Evolutionary conservation across 2,888 invertebrate species (phyloP).

Genomic region (Pherbina coryleti): DNA sequence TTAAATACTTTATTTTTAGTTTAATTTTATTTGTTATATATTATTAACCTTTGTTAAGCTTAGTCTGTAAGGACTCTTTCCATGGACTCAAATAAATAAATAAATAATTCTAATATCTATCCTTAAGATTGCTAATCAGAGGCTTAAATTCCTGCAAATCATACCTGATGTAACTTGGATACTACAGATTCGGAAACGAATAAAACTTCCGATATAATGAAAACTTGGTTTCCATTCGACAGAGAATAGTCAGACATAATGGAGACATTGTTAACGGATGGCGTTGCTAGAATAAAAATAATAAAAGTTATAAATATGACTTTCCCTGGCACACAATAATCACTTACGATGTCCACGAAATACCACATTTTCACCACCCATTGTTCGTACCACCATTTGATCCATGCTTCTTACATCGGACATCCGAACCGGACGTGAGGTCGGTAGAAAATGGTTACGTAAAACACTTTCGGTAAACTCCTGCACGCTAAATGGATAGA

Average conservation of each 20-base stretch:
- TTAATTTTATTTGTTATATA: too few species aligned
- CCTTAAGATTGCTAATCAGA: too few species aligned
- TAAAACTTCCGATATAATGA: conserved; percentile 74
- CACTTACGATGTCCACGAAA: conserved; percentile 74
- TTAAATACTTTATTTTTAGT: too few species aligned
- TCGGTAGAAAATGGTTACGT: conserved; percentile 75
- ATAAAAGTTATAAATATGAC: background rate
- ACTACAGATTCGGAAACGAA: conserved; percentile 76
- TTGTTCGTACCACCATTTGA: conserved; percentile 72
- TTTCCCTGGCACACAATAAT: background rate
- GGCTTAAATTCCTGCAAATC: background rate
- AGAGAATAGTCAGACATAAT: conserved; percentile 75
- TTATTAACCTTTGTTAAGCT: too few species aligned
- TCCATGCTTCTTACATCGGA: conserved; percentile 71
- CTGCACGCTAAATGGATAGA: conserved; percentile 77
- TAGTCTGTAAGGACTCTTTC: too few species aligned
- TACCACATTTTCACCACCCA: conserved; percentile 73
- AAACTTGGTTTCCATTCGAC: conserved; percentile 75
- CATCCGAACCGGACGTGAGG: conserved; percentile 72
- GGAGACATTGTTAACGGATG: conserved; percentile 74
- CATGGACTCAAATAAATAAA: too few species aligned
- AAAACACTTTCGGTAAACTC: conserved; percentile 76
- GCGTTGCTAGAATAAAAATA: conserved; percentile 65
- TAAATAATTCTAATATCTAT: too few species aligned
- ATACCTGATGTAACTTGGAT: conserved; percentile 74